Evolutionary conservation across 2,797 vertebrate genomes (phyloP), one percentile per base, ranked within the genome.

Genomic region (Danio kyathit): DNA sequence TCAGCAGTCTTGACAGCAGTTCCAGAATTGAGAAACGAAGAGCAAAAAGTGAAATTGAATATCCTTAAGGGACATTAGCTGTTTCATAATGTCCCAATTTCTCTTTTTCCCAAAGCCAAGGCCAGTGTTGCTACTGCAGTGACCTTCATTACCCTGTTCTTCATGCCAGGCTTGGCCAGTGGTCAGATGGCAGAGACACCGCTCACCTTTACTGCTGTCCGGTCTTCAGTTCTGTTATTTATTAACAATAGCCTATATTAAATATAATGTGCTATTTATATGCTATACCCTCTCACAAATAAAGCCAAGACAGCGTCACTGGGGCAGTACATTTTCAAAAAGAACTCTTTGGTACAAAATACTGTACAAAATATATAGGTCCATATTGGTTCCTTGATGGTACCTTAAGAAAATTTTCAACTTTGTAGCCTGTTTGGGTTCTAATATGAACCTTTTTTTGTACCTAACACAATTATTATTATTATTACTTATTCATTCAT

Each of bases 81-180:
- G n/a, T 79, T 79, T 79, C 56, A 52, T 40, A 52, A 70, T 63
- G n/a, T 51, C 5, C 4, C 75, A 41, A 9, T 77, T 60, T 70
- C 60, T 29, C 2, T 44, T 65, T 70, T 77, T 13, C 21, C 59
- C 38, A 78, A 41, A 0, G 11, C 43, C 65, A 71, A 16, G 2
- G n/a, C 29, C 46, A 69, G 14, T 3, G 8, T 49, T 79, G 21
- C 44, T 40, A 17, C 44, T 21, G 29, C 56, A 63, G 4, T 12
- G 66, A 71, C 57, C 44, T 79, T 51, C 13, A 52, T 13, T 71
- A 29, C 1, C 12, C 76, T 6, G n/a, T 52, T 79, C 17, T n/a
- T 79, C 57, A 61, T 21, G 6, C 44, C 60, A 70, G 54, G 29
- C 64, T 59, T 70, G 76, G 64, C 21, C 63, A 40, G 1, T 16